A percentile compares a stretch with the other conserved stretches of the same genome.
Conservation (phyloP, 2,888 invertebrate genomes). For the Nomada ferruginata region DNA sequence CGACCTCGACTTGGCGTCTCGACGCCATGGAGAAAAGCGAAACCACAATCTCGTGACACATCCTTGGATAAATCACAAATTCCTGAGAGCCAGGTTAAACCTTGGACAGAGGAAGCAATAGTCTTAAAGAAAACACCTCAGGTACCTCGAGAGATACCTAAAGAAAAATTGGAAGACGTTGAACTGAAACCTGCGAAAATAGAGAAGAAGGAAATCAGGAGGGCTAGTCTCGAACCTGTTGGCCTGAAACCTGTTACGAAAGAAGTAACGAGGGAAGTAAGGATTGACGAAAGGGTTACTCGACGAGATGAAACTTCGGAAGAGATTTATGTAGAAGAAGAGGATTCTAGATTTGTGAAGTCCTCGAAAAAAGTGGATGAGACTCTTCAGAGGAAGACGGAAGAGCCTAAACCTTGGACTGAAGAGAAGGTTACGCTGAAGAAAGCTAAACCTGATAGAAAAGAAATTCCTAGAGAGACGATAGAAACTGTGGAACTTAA, state of each 20-base stretch:
- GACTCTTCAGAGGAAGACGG: slow-evolving; percentile 61
- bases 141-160: slow-evolving; percentile 72
- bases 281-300: slow-evolving; percentile 54
- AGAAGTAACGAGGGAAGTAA: slow-evolving; percentile 62
- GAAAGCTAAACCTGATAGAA: slow-evolving; percentile 83
- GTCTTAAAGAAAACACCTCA: slow-evolving; percentile 80
- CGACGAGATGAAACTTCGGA: slow-evolving; percentile 50
- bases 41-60: slow-evolving; percentile 73
- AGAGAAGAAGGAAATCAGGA: slow-evolving; percentile 78
- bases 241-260: slow-evolving; percentile 74
- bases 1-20: slow-evolving; percentile 69
- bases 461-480: slow-evolving; percentile 82
- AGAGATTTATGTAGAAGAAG: slow-evolving; percentile 72
- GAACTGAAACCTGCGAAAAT: slow-evolving; percentile 86
- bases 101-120: slow-evolving; percentile 82
- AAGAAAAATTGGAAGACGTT: slow-evolving; percentile 77
- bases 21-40: slow-evolving; percentile 78
- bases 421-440: slow-evolving; percentile 84
- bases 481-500: slow-evolving; percentile 85
- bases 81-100: slow-evolving; percentile 73
- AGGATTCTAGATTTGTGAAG: slow-evolving; percentile 71
- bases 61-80: slow-evolving; percentile 75
- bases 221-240: slow-evolving; percentile 71
- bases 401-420: slow-evolving; percentile 76
- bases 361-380: slow-evolving; percentile 69